Percentiles rank a stretch among this genome's conserved stretches.
Conservation (phyloP, 2,888 invertebrate genomes). For the Lagria hirta region DNA sequence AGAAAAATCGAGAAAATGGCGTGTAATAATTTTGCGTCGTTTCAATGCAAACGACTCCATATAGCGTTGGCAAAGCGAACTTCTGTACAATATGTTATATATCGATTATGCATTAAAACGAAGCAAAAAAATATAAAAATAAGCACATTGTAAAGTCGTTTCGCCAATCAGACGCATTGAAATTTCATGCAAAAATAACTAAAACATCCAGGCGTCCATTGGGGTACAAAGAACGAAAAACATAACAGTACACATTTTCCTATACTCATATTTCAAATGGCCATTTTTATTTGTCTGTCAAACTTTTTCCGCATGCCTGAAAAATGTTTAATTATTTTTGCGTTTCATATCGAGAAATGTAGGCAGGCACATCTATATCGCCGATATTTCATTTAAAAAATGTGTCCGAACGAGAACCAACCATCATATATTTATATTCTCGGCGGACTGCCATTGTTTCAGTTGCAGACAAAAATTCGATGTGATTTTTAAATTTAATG, state of each 20-base stretch:
- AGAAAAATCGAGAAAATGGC: constrained; percentile 7
- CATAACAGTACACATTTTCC: constrained; percentile 46
- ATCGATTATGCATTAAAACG: constrained; percentile 51
- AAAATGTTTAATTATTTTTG: constrained; percentile 58
- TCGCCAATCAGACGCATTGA: constrained; percentile 49
- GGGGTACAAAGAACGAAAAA: constrained; percentile 39
- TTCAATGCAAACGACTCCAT: constrained; percentile 33
- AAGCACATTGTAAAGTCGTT: constrained; percentile 52
- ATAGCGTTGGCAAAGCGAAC: constrained; percentile 36
- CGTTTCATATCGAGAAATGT: constrained; percentile 56
- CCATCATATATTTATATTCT: constrained; percentile 57
- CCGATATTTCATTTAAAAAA: constrained; percentile 56
- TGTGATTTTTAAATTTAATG: constrained; percentile 56
- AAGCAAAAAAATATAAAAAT: constrained; percentile 46
- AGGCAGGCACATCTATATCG: constrained; percentile 53
- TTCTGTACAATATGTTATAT: constrained; percentile 47
- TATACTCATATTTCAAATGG: constrained; percentile 56
- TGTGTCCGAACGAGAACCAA: constrained; percentile 53
- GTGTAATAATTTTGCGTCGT: constrained; percentile 16
- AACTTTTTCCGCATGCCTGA: constrained; percentile 57
- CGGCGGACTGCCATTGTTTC: constrained; percentile 53
- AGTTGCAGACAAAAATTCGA: constrained; percentile 53
- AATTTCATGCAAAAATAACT: constrained; percentile 49
- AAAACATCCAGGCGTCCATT: constrained; percentile 40
- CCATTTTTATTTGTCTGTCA: constrained; percentile 58